Percentiles rank a stretch among this genome's conserved stretches.
Evolutionary conservation across 2,113 vertebrate species (phyloP).

Genomic region (Cephalophus harveyi): DNA sequence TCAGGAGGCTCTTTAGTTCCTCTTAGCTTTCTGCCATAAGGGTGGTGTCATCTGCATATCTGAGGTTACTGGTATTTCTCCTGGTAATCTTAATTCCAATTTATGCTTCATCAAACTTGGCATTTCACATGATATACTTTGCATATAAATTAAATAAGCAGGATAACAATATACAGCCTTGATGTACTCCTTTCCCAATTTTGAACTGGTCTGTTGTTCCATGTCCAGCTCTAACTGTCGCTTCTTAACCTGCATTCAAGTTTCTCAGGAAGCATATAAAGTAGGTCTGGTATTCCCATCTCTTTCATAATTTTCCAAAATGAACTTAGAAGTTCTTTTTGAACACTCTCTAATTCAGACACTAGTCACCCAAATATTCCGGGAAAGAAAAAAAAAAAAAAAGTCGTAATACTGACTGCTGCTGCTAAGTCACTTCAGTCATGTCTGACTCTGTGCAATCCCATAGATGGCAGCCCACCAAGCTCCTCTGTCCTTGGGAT

Average conservation of each 20-base stretch:
- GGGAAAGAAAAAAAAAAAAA: neutral
- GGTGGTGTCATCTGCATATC: neutral
- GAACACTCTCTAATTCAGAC: neutral
- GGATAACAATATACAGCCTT: neutral
- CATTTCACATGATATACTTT: neutral
- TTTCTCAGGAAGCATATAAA: neutral
- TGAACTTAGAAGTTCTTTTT: neutral
- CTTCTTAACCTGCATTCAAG: neutral
- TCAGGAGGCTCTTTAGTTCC: neutral
- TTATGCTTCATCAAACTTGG: neutral
- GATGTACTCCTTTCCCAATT: neutral
- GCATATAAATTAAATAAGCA: neutral
- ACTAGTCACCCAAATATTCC: neutral
- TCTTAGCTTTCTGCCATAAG: neutral
- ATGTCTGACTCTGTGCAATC: accelerated
- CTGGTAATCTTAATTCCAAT: neutral
- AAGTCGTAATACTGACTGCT: neutral
- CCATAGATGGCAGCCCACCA: accelerated
- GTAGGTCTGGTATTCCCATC: neutral
- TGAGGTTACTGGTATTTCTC: neutral
- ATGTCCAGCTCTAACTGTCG: neutral
- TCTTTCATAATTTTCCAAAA: neutral
- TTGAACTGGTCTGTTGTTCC: neutral
- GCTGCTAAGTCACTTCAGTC: neutral
- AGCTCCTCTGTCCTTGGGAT: neutral